Conservation (phyloP, 1,140 invertebrate genomes). For the Pseudomyrmex flavicornis region DNA sequence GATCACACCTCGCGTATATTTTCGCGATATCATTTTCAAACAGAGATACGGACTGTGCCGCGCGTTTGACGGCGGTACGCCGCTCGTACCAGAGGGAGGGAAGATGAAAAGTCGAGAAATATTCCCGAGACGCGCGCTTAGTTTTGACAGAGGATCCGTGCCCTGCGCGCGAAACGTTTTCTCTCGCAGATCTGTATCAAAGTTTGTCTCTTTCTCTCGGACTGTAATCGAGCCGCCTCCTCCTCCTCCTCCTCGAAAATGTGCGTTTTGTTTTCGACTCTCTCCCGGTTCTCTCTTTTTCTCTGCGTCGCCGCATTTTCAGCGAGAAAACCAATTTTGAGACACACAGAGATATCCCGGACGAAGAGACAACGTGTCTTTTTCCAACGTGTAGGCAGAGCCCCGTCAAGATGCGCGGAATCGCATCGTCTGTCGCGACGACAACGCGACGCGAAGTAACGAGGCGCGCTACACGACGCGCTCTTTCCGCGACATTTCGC, state of each 20-base stretch:
- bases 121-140: constrained; percentile 38
- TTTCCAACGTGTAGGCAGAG: constrained; percentile 18
- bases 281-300: background rate
- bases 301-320: background rate
- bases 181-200: constrained; percentile 55
- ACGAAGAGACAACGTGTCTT: constrained; percentile 51
- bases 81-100: background rate
- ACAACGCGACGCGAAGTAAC: constrained; percentile 54
- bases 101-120: constrained; percentile 17
- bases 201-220: constrained; percentile 33
- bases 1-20: constrained; percentile 10
- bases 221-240: constrained; percentile 51
- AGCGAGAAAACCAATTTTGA: constrained; percentile 65
- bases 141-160: constrained; percentile 54
- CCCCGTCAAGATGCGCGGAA: constrained; percentile 60
- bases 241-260: constrained; percentile 12
- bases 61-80: background rate
- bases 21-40: constrained; percentile 49
- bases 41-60: constrained; percentile 1
- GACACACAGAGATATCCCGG: constrained; percentile 61
- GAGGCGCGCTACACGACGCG: constrained; percentile 46
- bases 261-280: constrained; percentile 50
- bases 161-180: constrained; percentile 52
- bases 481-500: constrained; percentile 72
- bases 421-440: constrained; percentile 59